Percentiles rank a stretch among this genome's conserved stretches.
Evolutionary conservation across 2,113 vertebrate species (phyloP).

Genomic region (Hassar affinis): DNA sequence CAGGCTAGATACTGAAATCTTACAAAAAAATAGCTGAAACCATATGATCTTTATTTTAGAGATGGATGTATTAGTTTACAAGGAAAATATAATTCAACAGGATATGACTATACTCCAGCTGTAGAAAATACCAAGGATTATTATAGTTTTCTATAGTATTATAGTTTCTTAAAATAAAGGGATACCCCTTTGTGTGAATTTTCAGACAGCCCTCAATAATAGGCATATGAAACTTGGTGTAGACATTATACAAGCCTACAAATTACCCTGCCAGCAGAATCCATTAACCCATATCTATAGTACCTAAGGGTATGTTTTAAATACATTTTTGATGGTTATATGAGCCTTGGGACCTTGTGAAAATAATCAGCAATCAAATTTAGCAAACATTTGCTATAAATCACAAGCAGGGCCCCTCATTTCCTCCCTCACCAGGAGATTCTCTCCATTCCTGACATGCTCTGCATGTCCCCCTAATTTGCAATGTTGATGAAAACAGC

Average conservation of each 20-base stretch:
- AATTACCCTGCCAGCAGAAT: not conserved
- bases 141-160: not conserved
- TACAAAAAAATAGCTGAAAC: not conserved
- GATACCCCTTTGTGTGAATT: not conserved
- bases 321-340: not conserved
- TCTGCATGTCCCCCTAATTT: slow-evolving; percentile 53
- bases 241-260: not conserved
- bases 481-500: slow-evolving; percentile 48
- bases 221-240: not conserved
- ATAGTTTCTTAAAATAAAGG: not conserved
- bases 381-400: slow-evolving; percentile 32
- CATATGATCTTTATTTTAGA: not conserved
- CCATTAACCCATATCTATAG: not conserved
- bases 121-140: not conserved
- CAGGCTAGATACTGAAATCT: not conserved
- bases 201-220: not conserved
- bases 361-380: slow-evolving; percentile 19
- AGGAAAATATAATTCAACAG: not conserved
- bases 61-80: not conserved
- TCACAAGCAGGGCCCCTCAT: slow-evolving; percentile 38
- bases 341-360: slow-evolving; percentile 19
- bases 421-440: slow-evolving; percentile 39
- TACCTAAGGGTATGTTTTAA: not conserved
- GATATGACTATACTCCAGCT: not conserved
- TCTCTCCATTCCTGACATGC: slow-evolving; percentile 58